These are phyloP conservation scores for Clepsis dumicolana DNA, from an alignment of 2,888 invertebrate genomes.

Conservation along the genomic window DNA sequence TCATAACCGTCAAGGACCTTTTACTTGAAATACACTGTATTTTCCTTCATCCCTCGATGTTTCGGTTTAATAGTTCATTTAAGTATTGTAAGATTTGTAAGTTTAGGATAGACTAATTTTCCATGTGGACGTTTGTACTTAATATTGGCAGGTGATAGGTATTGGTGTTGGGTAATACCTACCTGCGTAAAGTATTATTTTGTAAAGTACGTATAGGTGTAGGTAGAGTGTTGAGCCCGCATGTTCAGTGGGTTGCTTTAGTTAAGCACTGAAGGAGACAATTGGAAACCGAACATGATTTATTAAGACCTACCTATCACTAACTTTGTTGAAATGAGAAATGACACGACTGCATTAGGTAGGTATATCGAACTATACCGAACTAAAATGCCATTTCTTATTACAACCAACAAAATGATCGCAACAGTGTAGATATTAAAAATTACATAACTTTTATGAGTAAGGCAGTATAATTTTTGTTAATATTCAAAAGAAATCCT, in stretches of 20 bases:
- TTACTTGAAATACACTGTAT: neutral
- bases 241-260: constrained; percentile 7
- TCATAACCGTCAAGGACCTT: neutral
- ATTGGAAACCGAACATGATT: constrained; percentile 24
- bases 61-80: neutral
- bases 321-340: constrained; percentile 54
- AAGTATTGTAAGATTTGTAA: neutral
- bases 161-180: neutral
- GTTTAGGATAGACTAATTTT: neutral
- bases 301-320: constrained; percentile 49
- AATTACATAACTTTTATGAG: constrained; percentile 58
- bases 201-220: no score
- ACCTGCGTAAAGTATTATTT: neutral
- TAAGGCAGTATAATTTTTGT: constrained; percentile 65
- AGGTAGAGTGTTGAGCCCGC: neutral
- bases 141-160: neutral
- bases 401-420: constrained; percentile 52
- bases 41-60: neutral
- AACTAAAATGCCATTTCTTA: constrained; percentile 49
- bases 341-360: constrained; percentile 39
- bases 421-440: constrained; percentile 46
- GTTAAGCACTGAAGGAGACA: neutral
- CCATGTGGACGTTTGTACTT: neutral
- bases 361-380: neutral
- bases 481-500: constrained; percentile 52